Base-by-base conservation (phyloP, 2,888 invertebrate species). In the Folsomia manolachei region DNA sequence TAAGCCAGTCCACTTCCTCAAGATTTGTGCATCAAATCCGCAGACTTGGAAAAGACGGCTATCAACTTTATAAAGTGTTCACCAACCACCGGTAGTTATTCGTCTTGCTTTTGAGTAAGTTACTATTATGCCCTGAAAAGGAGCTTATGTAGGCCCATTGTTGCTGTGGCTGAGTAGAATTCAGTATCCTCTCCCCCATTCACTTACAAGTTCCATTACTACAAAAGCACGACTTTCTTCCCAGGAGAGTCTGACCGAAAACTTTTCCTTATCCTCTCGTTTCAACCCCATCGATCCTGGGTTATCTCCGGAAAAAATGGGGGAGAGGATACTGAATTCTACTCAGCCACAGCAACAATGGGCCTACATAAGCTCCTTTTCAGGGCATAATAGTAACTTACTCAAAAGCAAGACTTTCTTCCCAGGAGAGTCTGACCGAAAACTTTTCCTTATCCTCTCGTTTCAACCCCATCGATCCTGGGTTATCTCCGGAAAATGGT, bases 121-220 rank as follows among this genome's bases (percentile, higher is more conserved):
- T 56, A 56, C 56, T 56, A 14, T 56, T 21, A 56, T 56, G 56
- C n/a, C n/a, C 11, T n/a, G 56, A 56, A 56, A 56, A 56, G 18
- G 11, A 56, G 56, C 56, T 56, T 56, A 21, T 7, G 56, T n/a
- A n/a, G 7, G 7, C 19, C n/a, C 56, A 56, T 56, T 56, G 56
- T 56, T 56, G 56, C 11, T n/a, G 19, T 21, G n/a, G 56, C 18
- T 56, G 56, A 56, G 56, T 21, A 7, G 18, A 56, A 19, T n/a
- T n/a, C n/a, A 56, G 56, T 21, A 19, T 19, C 56, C 56, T 56
- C 21, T n/a, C 56, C 21, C 7, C 56, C 19, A 14, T 56, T 39
- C 39, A 39, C 39, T 9, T 14, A 39, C 39, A 39, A 19, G 11
- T 21, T 4, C 56, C 21, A 56, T 56, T 56, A 56, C n/a, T 7